Conservation (phyloP, 2,888 invertebrate species). For the Pterostichus niger region DNA sequence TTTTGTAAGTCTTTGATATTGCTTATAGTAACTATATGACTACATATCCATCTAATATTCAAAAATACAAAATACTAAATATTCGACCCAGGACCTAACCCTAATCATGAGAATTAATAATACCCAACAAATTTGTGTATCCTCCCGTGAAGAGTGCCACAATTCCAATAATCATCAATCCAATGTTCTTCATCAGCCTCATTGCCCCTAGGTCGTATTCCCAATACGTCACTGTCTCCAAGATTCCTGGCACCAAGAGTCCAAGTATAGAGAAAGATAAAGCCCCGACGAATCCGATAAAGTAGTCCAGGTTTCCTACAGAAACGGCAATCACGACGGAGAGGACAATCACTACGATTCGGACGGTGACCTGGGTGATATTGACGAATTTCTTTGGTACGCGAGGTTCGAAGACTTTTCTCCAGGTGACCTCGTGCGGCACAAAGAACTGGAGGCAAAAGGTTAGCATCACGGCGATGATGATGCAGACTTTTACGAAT, state of each 20-base stretch:
- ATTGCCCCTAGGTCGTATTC: slow-evolving; percentile 82
- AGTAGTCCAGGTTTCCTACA: slow-evolving; percentile 90
- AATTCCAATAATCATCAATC: slow-evolving; percentile 82
- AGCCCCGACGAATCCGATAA: slow-evolving; percentile 94
- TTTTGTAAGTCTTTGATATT: too few relatives aligned
- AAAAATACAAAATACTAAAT: too few relatives aligned
- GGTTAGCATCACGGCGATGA: slow-evolving; percentile 93
- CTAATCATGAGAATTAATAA: slow-evolving; percentile 69
- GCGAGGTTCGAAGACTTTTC: slow-evolving; percentile 80
- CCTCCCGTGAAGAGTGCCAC: slow-evolving; percentile 85
- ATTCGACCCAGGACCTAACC: too few relatives aligned
- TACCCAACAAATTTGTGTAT: slow-evolving; percentile 74
- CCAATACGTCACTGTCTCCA: slow-evolving; percentile 86
- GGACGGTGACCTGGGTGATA: slow-evolving; percentile 79
- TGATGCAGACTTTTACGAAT: slow-evolving; percentile 90
- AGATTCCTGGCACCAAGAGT: slow-evolving; percentile 85
- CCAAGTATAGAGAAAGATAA: slow-evolving; percentile 84
- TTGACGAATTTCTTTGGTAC: slow-evolving; percentile 79
- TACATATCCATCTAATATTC: too few relatives aligned
- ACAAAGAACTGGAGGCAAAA: slow-evolving; percentile 97
- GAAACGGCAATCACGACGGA: slow-evolving; percentile 87
- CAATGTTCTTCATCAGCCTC: slow-evolving; percentile 83
- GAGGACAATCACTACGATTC: slow-evolving; percentile 78
- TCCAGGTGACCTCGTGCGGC: slow-evolving; percentile 94
- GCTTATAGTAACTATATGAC: too few relatives aligned